Evolutionary conservation across 2,113 vertebrate genomes (phyloP).

Genomic region (Petroica traversi): DNA sequence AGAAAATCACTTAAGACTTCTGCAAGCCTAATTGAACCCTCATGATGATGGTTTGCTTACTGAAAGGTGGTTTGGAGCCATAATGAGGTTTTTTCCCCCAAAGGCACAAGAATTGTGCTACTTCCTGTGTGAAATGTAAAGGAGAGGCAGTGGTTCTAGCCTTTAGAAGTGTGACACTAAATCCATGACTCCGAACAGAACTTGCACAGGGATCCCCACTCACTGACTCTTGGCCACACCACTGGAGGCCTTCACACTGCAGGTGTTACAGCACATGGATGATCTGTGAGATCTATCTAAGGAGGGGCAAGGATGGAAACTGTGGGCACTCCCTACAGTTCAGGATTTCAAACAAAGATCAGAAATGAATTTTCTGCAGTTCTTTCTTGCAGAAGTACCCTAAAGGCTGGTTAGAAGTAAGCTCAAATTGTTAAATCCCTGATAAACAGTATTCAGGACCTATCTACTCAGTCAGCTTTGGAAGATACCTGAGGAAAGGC

Average conservation of each 20-base stretch:
- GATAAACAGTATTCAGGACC: not conserved
- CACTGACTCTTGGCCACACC: not conserved
- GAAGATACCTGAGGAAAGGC: not conserved
- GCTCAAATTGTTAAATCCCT: not conserved
- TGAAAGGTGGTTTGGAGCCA: not conserved
- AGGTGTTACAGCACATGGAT: not conserved
- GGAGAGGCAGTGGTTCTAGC: not conserved
- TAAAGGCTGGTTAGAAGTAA: not conserved
- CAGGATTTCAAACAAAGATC: not conserved
- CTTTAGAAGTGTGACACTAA: not conserved
- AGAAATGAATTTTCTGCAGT: not conserved
- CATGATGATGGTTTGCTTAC: not conserved
- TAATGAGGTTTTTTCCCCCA: accelerated
- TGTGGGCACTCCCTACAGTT: not conserved
- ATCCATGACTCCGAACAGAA: not conserved
- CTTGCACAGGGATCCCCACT: not conserved
- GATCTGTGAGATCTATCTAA: not conserved
- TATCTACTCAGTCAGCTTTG: not conserved
- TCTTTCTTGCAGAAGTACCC: not conserved
- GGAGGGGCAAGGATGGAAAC: too few species aligned
- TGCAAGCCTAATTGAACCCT: not conserved
- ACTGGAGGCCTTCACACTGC: accelerated
- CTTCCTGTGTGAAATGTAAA: not conserved
- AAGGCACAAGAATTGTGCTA: not conserved
- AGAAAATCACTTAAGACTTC: not conserved